Evolutionary conservation across 2,888 invertebrate species (phyloP).

Genomic region (Piscicola geometra): DNA sequence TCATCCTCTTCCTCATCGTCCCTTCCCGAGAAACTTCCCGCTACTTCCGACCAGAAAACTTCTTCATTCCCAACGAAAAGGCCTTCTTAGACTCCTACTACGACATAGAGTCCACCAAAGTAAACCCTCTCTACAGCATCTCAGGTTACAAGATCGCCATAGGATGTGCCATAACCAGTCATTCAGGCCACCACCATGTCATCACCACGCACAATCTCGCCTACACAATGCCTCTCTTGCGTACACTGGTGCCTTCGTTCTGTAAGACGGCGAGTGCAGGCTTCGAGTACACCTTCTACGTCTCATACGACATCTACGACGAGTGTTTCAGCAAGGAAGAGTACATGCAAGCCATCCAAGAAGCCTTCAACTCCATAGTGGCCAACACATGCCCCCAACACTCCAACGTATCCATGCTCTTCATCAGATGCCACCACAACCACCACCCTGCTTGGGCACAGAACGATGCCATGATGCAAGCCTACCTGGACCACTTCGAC

Average conservation of each 20-base stretch:
- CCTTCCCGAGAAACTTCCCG: neutral
- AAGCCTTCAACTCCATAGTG: constrained; percentile 15
- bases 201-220: constrained; percentile 2
- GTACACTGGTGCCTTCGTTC: constrained; percentile 39
- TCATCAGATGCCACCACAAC: constrained; percentile 41
- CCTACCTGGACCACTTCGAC: constrained; percentile 40
- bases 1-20: neutral
- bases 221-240: constrained; percentile 35
- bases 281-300: constrained; percentile 40
- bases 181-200: neutral
- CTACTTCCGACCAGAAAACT: neutral
- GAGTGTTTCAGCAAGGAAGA: constrained; percentile 34
- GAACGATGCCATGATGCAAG: constrained; percentile 44
- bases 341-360: constrained; percentile 22
- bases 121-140: neutral
- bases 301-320: constrained; percentile 40
- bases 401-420: constrained; percentile 30
- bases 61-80: neutral
- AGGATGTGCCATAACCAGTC: constrained; percentile 34
- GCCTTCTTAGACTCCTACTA: neutral
- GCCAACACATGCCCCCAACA: constrained; percentile 15
- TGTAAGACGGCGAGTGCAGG: constrained; percentile 38
- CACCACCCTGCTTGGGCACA: constrained; percentile 43
- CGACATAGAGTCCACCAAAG: neutral
- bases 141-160: constrained; percentile 19